Base-by-base conservation (phyloP, 2,888 invertebrate genomes). In the Agonopterix heracliana region DNA sequence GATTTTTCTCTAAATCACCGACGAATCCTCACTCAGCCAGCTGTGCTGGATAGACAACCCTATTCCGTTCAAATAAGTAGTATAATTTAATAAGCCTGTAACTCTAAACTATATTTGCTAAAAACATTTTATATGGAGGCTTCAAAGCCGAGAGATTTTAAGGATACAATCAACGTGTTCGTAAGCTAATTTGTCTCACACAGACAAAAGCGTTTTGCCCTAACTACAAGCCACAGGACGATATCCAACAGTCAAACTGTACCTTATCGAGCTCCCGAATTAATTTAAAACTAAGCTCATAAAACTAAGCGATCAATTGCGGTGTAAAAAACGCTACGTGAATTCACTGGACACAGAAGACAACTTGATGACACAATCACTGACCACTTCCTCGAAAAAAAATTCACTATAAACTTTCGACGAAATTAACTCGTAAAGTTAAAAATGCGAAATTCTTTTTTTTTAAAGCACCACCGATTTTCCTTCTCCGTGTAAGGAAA, bases 161-260 rank as follows among this genome's bases (percentile, higher is more conserved):
- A 26, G 26, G 26, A 26, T 26, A 26, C 26, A 26, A 26, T 26
- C 26, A 26, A 5, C 26, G 26, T 38, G 61, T 60, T 56, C 56
- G 54, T 64, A 72, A 78, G 78, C 77, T 64, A 55, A 62, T 70
- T 68, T 74, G 71, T 74, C 72, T 56, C 66, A 73, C 74, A 77
- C 66, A 73, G 79, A 84, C 80, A 78, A 71, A 81, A 85, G 85
- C 84, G 62, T 64, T 63, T 61, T 69, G 75, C 78, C 78, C 72
- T 76, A 82, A 75, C 82, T 82, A 83, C 82, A 81, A 83, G 82
- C 82, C 79, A 81, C 75, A 79, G 70, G 74, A 79, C 79, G 81
- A 84, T 82, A 86, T 78, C 85, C 86, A 86, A 85, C 75, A 85
- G 68, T 68, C 68, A 71, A 74, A 78, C 68, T 61, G 71, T 85